Conservation (phyloP, 1,140 invertebrate genomes). For the Aphelenchoides avenae region DNA sequence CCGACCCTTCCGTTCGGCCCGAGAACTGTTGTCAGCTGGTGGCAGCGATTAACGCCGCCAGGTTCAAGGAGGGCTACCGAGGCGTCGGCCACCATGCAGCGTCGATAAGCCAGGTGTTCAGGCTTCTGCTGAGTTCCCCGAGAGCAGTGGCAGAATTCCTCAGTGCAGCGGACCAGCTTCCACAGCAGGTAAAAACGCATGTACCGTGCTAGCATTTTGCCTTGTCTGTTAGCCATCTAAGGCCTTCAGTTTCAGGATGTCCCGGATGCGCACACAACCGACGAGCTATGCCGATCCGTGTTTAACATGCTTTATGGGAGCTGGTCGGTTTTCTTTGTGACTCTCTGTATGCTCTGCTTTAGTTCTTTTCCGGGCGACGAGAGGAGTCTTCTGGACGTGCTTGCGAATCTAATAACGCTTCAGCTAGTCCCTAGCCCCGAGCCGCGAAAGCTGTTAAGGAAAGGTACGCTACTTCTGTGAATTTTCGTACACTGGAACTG, state of each 20-base stretch:
- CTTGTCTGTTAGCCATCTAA: conserved; percentile 27
- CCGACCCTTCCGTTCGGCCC: conserved; percentile 71
- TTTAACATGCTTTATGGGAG: conserved; percentile 78
- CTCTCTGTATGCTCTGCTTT: no score
- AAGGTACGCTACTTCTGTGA: conserved; percentile 13
- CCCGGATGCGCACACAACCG: conserved; percentile 51
- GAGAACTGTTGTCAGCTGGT: conserved; percentile 72
- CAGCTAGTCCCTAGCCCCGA: conserved; percentile 76
- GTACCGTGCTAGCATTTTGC: conserved; percentile 60
- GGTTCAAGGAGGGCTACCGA: conserved; percentile 83
- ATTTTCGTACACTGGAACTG: neutral
- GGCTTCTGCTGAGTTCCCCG: conserved; percentile 32
- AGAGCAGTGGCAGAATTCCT: conserved; percentile 50
- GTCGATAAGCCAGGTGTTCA: conserved; percentile 37
- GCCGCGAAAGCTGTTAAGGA: conserved; percentile 63
- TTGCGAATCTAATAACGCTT: conserved; percentile 76
- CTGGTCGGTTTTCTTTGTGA: no score
- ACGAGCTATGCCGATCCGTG: conserved; percentile 69
- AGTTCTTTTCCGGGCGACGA: conserved; percentile 78
- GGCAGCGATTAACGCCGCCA: conserved; percentile 72
- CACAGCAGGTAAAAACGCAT: conserved; percentile 74
- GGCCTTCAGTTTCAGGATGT: conserved; percentile 14
- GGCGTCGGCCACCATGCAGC: conserved; percentile 68
- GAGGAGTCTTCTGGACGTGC: conserved; percentile 70
- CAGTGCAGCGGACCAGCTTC: conserved; percentile 30